Evolutionary conservation across 2,888 invertebrate genomes (phyloP).

Genomic region (Himalopsyche tibetana): DNA sequence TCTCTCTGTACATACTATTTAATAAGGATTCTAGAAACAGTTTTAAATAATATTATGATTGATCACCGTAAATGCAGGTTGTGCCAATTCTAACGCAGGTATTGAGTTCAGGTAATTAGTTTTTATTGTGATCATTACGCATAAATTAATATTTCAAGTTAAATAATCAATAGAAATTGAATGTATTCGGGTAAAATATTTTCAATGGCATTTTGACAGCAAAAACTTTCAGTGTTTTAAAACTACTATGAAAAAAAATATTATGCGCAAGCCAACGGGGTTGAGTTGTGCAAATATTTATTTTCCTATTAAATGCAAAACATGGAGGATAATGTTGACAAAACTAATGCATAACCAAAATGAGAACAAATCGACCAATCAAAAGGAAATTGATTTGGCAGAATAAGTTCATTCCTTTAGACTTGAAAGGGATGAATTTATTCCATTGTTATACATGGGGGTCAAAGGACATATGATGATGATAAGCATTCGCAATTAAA

Average conservation of each 20-base stretch:
- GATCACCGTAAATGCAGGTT: not conserved
- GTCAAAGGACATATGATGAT: slow-evolving; percentile 33
- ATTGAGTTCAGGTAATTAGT: not conserved
- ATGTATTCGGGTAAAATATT: not conserved
- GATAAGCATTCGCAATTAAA: slow-evolving; percentile 31
- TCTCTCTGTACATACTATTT: too few relatives aligned
- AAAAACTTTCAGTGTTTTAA: slow-evolving; percentile 31
- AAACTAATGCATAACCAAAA: slow-evolving; percentile 31
- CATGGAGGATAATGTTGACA: slow-evolving; percentile 34
- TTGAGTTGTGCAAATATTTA: slow-evolving; percentile 15
- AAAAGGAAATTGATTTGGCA: slow-evolving; percentile 26
- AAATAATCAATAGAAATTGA: not conserved
- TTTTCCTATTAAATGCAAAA: slow-evolving; percentile 31
- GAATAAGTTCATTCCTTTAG: slow-evolving; percentile 15
- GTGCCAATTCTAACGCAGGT: not conserved
- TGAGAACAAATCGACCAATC: slow-evolving; percentile 34
- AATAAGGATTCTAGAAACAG: too few relatives aligned
- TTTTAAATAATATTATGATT: not conserved
- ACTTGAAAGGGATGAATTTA: slow-evolving; percentile 11
- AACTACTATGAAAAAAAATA: slow-evolving; percentile 26
- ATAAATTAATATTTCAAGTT: not conserved
- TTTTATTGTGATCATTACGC: not conserved
- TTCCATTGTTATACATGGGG: slow-evolving; percentile 29
- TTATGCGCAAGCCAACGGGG: not conserved
- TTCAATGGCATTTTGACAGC: slow-evolving; percentile 15